Conservation (phyloP, 2,113 vertebrate species). For the Cromileptes altivelis region DNA sequence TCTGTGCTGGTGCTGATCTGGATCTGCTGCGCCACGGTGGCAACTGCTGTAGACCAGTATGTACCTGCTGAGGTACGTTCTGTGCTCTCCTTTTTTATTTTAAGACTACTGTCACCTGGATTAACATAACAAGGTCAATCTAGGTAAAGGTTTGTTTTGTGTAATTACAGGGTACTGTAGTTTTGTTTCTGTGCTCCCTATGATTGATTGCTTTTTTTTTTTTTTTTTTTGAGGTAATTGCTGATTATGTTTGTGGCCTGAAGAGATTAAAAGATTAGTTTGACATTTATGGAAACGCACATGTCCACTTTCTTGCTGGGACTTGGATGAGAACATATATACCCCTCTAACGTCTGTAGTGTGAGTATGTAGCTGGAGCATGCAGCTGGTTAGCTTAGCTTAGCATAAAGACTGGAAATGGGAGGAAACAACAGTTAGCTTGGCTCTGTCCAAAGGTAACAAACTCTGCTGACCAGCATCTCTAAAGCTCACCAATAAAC, state of each 20-base stretch:
- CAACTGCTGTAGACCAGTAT: slow-evolving; percentile 97
- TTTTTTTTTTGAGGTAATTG: not conserved
- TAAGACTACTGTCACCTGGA: not conserved
- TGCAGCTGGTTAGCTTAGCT: not conserved
- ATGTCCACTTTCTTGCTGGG: not conserved
- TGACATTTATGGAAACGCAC: not conserved
- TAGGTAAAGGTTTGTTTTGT: not conserved
- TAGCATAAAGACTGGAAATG: not conserved
- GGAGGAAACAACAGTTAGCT: too few species aligned
- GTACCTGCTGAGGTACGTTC: slow-evolving; percentile 91
- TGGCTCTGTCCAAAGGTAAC: not conserved
- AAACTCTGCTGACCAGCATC: not conserved
- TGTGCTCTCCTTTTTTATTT: not conserved
- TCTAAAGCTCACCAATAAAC: not conserved
- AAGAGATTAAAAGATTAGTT: not conserved
- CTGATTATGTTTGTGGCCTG: not conserved
- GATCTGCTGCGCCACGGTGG: slow-evolving; percentile 98
- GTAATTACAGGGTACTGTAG: not conserved
- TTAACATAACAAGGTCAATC: not conserved
- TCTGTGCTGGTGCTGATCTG: slow-evolving; percentile 96
- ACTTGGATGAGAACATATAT: too few species aligned
- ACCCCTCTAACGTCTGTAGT: not conserved
- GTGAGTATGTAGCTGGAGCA: not conserved
- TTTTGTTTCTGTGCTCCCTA: not conserved
- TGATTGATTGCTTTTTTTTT: not conserved